Percentiles rank a stretch among this genome's conserved stretches.
Conservation (phyloP, 2,888 invertebrate genomes). For the Sinhomidia bicolor region DNA sequence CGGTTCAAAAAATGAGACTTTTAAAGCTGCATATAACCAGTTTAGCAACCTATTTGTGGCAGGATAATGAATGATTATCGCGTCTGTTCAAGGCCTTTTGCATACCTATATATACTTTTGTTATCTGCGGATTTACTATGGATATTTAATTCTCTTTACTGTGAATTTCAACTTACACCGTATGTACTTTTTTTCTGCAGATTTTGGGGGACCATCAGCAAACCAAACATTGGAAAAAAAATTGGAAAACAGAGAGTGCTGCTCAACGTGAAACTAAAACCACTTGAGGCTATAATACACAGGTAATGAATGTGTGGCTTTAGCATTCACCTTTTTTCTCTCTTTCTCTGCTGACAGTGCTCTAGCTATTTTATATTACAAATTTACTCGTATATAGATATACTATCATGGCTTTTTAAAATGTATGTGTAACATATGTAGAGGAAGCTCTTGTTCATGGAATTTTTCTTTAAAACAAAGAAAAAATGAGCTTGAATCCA, state of each 20-base stretch:
- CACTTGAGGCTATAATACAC: neutral
- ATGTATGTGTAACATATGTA: no score
- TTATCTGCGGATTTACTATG: no score
- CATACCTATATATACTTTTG: no score
- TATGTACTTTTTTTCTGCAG: neutral
- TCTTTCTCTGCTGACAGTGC: neutral
- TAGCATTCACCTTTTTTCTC: neutral
- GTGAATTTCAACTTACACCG: neutral
- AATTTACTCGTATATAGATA: neutral
- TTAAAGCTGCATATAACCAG: no score
- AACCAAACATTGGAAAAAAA: neutral
- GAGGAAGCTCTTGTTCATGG: no score
- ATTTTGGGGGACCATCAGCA: neutral
- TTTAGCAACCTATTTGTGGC: no score
- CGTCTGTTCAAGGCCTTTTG: no score
- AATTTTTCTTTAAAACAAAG: neutral
- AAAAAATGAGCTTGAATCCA: neutral
- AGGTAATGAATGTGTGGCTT: neutral
- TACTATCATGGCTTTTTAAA: neutral
- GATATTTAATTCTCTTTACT: no score
- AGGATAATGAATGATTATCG: no score
- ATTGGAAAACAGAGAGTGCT: neutral
- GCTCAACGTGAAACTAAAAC: neutral
- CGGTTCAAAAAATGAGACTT: no score
- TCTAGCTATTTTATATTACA: neutral